Conservation (phyloP, 2,113 vertebrate genomes). For the Neotragus pygmaeus region DNA sequence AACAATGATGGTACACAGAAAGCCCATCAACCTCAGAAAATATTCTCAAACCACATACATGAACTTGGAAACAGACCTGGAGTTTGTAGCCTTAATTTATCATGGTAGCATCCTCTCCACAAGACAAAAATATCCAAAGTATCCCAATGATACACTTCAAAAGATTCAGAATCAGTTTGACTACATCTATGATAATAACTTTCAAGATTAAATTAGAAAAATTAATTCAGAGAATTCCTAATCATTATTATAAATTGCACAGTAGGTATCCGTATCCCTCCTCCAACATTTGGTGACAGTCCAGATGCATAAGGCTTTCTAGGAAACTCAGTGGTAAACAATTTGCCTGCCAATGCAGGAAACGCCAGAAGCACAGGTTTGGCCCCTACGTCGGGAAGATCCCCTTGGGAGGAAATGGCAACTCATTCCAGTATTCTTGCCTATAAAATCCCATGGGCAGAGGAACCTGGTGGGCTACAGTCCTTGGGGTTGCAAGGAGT, state of each 20-base stretch:
- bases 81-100: not conserved
- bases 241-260: not conserved
- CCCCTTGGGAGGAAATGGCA: not conserved
- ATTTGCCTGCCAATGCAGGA: not conserved
- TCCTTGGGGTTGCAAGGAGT: not conserved
- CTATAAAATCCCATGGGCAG: not conserved
- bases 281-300: not conserved
- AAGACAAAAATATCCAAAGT: not conserved
- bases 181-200: not conserved
- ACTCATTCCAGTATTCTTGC: not conserved
- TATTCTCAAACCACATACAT: not conserved
- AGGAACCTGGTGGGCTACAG: not conserved
- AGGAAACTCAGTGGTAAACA: not conserved
- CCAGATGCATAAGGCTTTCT: not conserved
- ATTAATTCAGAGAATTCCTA: not conserved
- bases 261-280: not conserved
- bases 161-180: not conserved
- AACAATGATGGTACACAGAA: not conserved
- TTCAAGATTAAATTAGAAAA: not conserved
- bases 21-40: not conserved
- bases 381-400: not conserved
- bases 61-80: not conserved
- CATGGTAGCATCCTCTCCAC: not conserved
- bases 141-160: not conserved
- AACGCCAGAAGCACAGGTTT: accelerated